Evolutionary conservation across 2,113 vertebrate species (phyloP).

Genomic region (Pseudonaja textilis): DNA sequence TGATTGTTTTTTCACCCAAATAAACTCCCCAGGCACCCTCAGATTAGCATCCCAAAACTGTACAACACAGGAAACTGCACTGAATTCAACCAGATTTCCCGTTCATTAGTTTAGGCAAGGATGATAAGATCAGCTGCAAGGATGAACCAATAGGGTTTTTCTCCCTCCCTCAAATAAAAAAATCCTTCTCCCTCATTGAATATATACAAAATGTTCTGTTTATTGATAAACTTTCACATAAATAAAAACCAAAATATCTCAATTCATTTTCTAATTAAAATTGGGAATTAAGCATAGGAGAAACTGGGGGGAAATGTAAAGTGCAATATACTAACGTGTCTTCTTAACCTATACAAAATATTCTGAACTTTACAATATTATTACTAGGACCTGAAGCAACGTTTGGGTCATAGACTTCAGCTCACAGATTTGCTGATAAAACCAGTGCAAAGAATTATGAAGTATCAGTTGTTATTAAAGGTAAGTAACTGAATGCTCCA

Average conservation of each 20-base stretch:
- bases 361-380: slow-evolving; percentile 18
- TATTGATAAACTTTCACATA: neutral
- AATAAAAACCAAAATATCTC: neutral
- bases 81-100: neutral
- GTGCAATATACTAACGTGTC: neutral
- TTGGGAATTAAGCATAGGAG: neutral
- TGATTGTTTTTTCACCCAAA: neutral
- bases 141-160: neutral
- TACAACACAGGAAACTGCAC: neutral
- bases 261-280: neutral
- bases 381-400: slow-evolving; percentile 89
- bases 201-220: neutral
- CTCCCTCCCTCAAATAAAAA: neutral
- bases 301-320: neutral
- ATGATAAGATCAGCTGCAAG: neutral
- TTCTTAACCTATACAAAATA: neutral
- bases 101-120: neutral
- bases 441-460: slow-evolving; percentile 97
- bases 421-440: slow-evolving; percentile 94
- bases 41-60: neutral
- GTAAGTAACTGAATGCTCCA: slow-evolving; percentile 56
- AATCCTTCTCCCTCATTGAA: neutral
- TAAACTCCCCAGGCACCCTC: neutral
- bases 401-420: slow-evolving; percentile 88
- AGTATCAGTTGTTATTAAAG: slow-evolving; percentile 98